These are phyloP conservation scores for Spatulosminthurus flaviceps DNA, from an alignment of 2,888 invertebrate species.

Conservation along the genomic window DNA sequence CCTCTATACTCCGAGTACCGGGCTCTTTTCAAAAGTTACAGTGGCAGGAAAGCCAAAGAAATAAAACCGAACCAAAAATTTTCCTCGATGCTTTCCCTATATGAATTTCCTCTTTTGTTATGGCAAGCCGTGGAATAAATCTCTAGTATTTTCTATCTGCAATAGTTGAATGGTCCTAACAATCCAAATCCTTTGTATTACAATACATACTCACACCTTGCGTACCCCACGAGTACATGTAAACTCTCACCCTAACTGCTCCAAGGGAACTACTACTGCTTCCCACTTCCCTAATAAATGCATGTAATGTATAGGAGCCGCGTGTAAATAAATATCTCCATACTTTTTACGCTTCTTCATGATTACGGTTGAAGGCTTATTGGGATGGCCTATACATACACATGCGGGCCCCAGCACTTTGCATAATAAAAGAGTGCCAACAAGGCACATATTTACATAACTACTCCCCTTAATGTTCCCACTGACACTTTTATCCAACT, in stretches of 20 bases:
- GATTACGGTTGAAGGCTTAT: no score
- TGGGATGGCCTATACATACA: no score
- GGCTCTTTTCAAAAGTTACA: not conserved
- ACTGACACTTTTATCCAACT: slow-evolving; percentile 36
- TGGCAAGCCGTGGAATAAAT: no score
- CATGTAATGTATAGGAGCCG: not conserved
- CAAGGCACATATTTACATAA: slow-evolving; percentile 42
- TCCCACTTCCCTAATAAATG: not conserved
- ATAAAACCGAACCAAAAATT: no score
- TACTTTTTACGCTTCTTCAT: not conserved
- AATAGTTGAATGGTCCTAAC: not conserved
- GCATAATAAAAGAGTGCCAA: slow-evolving; percentile 46
- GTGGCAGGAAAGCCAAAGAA: no score
- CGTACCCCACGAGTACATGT: no score
- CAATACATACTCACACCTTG: slow-evolving; percentile 11
- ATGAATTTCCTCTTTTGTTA: no score
- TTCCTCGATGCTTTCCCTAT: no score
- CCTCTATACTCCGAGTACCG: not conserved
- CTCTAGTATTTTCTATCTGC: not conserved
- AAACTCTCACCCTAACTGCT: no score
- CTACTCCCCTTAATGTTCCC: slow-evolving; percentile 20
- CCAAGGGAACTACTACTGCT: no score
- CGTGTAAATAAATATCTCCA: not conserved
- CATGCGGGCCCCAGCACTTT: slow-evolving; percentile 22
- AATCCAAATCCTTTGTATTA: not conserved